Evolutionary conservation across 1,140 invertebrate genomes (phyloP).

Genomic region (Drosophila prosaltans): DNA sequence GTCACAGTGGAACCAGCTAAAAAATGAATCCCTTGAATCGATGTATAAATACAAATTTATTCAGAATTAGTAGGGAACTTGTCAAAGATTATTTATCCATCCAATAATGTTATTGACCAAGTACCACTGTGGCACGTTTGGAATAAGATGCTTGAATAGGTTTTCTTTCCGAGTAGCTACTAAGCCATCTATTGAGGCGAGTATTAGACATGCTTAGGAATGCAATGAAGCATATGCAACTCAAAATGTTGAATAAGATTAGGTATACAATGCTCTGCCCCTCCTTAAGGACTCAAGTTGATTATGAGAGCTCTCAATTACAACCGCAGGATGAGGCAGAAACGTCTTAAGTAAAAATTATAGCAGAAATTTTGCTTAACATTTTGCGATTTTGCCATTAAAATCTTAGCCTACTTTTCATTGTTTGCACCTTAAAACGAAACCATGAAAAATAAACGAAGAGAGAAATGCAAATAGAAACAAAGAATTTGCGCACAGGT

Average conservation of each 20-base stretch:
- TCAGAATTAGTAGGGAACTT: neutral
- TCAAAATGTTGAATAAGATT: constrained; percentile 43
- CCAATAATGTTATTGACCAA: neutral
- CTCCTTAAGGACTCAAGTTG: neutral
- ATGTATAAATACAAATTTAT: too few species aligned
- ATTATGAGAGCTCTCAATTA: constrained; percentile 5
- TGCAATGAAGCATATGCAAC: constrained; percentile 57
- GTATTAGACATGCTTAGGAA: constrained; percentile 61
- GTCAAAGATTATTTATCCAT: neutral
- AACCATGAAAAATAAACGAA: neutral
- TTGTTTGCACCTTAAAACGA: constrained; percentile 35
- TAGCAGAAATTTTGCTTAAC: constrained; percentile 9
- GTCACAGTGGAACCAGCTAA: constrained; percentile 14
- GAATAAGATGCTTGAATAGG: constrained; percentile 33
- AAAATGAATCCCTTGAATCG: neutral
- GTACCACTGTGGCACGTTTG: constrained; percentile 23
- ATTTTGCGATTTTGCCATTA: constrained; percentile 47
- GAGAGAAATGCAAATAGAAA: constrained; percentile 8
- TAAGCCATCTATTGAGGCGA: constrained; percentile 53
- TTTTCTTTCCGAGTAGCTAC: constrained; percentile 41
- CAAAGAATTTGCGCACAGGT: constrained; percentile 39
- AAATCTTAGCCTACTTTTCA: constrained; percentile 70
- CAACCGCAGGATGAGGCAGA: neutral
- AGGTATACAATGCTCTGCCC: constrained; percentile 13
- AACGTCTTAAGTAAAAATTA: constrained; percentile 7